Evolutionary conservation across 1,140 invertebrate genomes (phyloP), one percentile per base, ranked within the genome.

Genomic region (Octopus sinensis): DNA sequence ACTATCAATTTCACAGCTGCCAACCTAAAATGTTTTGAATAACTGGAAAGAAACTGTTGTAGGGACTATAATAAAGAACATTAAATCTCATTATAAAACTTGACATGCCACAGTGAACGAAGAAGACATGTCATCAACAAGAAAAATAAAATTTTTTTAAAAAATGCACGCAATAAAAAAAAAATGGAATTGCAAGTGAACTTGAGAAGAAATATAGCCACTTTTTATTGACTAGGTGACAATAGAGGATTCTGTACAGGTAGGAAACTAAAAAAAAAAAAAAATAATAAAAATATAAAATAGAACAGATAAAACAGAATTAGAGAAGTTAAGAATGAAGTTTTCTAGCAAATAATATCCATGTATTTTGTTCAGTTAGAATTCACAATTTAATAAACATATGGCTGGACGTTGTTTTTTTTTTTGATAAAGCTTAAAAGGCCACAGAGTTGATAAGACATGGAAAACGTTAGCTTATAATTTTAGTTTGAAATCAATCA

Each of bases 171-270:
- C 17, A 73, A 73, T 6, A 12, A 73, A 73, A 13, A 71, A 73
- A 73, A 13, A 6, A n/a, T 73, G 17, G 68, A n/a, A 6, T 73
- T 13, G 30, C 17, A 73, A 73, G 68, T 73, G 68, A 73, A 73
- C 13, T 73, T 73, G 17, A 23, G 68, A n/a, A 73, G 17, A 73
- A 73, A 73, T 17, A 73, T 13, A 73, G 68, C 68, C 68, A 73
- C 30, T 6, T 73, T 73, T 73, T 73, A n/a, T 73, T 73, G 17
- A n/a, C 30, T n/a, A n/a, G 17, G 9, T 12, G 9, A n/a, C 17
- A 73, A 23, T n/a, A 13, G 30, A 73, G 68, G 30, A 73, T n/a
- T 73, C 68, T 73, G 68, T 73, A 73, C 68, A 73, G 68, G 17
- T 73, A n/a, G 17, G 30, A 23, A 73, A 71, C 68, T 71, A 23